Percentiles rank a stretch among this genome's conserved stretches.
Conservation (phyloP, 2,113 vertebrate genomes). For the Zapornia atra region DNA sequence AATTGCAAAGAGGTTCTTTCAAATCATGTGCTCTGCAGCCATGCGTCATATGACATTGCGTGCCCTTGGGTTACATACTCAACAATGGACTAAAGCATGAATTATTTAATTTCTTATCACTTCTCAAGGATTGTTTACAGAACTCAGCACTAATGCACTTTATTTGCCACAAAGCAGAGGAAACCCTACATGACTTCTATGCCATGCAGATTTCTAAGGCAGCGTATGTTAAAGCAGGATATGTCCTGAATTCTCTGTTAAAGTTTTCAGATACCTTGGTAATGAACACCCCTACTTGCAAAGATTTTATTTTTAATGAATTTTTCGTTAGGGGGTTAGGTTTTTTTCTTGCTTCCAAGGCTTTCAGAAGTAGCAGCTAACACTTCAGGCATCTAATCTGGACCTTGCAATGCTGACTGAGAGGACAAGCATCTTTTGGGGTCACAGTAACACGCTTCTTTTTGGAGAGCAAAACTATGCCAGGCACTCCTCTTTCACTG, state of each 20-base stretch:
- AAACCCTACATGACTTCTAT: background rate
- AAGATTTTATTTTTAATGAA: background rate
- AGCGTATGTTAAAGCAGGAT: background rate
- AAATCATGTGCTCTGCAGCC: background rate
- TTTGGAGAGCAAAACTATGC: background rate
- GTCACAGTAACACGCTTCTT: background rate
- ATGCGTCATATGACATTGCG: background rate
- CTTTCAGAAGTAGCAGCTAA: background rate
- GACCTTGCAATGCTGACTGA: background rate
- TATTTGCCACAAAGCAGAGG: background rate
- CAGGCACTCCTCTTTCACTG: background rate
- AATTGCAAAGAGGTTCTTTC: background rate
- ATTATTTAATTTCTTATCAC: background rate
- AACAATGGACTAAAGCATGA: background rate
- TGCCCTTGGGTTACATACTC: background rate
- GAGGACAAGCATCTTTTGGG: background rate
- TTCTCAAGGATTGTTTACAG: background rate
- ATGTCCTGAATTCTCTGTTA: background rate
- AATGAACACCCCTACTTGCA: background rate
- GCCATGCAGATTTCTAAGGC: background rate
- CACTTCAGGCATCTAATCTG: background rate
- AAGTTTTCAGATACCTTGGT: background rate
- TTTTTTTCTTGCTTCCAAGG: background rate
- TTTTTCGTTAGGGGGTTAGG: background rate
- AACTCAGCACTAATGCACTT: background rate